Conservation (phyloP, 2,888 invertebrate genomes). For the Kuschelorhynchus macadamiae region DNA sequence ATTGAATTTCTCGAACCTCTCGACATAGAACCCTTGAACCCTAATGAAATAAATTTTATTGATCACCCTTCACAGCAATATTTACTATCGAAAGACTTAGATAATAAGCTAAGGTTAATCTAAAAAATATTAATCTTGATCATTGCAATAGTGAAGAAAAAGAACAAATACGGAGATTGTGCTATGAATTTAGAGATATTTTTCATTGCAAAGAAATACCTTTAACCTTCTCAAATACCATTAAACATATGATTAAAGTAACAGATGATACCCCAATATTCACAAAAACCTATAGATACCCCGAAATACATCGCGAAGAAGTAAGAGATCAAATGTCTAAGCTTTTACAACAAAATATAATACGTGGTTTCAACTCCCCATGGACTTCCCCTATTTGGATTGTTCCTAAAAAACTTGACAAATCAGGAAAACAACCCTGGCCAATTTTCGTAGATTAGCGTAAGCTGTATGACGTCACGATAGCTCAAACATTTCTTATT, state of each 20-base stretch:
- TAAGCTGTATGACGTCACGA: constrained; percentile 46
- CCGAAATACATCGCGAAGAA: constrained; percentile 56
- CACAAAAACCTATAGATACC: constrained; percentile 40
- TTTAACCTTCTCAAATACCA: too few relatives aligned
- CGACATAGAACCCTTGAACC: constrained; percentile 18
- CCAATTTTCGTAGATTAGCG: constrained; percentile 7
- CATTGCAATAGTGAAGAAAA: constrained; percentile 13
- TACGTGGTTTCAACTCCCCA: constrained; percentile 41
- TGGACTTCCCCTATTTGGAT: constrained; percentile 56
- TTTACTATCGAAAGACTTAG: not conserved
- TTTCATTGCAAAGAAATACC: constrained; percentile 18
- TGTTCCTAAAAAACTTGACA: constrained; percentile 42
- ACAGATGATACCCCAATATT: constrained; percentile 39
- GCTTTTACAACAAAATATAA: constrained; percentile 33
- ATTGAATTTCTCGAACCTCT: constrained; percentile 15
- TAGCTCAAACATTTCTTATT: constrained; percentile 53
- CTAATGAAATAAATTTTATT: constrained; percentile 16
- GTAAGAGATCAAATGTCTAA: constrained; percentile 58
- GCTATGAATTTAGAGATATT: constrained; percentile 44
- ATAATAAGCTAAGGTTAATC: not conserved
- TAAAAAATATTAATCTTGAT: not conserved
- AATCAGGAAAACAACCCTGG: not conserved
- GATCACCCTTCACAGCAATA: not conserved
- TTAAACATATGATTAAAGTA: constrained; percentile 29
- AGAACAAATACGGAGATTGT: constrained; percentile 5